Evolutionary conservation across 2,113 vertebrate genomes (phyloP).

Genomic region (Setophaga petechia): DNA sequence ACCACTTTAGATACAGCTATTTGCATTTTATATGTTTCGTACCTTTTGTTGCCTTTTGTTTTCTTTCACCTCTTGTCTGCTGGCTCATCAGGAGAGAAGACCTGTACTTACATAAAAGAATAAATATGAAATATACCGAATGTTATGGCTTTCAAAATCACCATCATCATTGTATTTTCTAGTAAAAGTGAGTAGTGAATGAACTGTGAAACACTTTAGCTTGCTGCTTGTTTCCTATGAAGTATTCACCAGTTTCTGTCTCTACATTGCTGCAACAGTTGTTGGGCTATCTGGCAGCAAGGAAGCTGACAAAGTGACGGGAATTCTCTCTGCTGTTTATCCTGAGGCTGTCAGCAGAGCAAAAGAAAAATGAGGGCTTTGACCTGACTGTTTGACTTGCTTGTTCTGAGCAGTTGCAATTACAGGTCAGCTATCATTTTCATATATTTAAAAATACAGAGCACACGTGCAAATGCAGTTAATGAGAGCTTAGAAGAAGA

Average conservation of each 20-base stretch:
- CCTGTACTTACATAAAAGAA: neutral
- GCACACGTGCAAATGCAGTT: neutral
- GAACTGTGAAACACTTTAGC: neutral
- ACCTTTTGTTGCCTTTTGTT: too few relatives aligned
- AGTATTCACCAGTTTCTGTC: neutral
- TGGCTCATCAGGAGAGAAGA: neutral
- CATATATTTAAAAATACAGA: neutral
- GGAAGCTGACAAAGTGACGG: neutral
- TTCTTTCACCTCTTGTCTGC: neutral
- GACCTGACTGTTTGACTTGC: neutral
- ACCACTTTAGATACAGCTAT: accelerated
- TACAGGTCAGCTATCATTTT: slow-evolving; percentile 25
- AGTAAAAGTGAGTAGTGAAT: neutral
- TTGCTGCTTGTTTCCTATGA: neutral
- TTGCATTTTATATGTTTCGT: neutral
- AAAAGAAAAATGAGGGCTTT: slow-evolving; percentile 6
- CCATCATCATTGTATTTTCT: neutral
- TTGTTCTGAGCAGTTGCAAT: slow-evolving; percentile 1
- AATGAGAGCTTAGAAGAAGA: neutral
- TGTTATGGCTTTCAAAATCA: neutral
- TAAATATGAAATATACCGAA: neutral
- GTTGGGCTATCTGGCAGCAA: neutral
- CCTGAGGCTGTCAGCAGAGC: neutral
- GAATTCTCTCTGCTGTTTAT: neutral
- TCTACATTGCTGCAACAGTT: neutral